phyloP scores from a whole-genome alignment of 2,797 vertebrate species.

The Heterohyrax brucei region DNA sequence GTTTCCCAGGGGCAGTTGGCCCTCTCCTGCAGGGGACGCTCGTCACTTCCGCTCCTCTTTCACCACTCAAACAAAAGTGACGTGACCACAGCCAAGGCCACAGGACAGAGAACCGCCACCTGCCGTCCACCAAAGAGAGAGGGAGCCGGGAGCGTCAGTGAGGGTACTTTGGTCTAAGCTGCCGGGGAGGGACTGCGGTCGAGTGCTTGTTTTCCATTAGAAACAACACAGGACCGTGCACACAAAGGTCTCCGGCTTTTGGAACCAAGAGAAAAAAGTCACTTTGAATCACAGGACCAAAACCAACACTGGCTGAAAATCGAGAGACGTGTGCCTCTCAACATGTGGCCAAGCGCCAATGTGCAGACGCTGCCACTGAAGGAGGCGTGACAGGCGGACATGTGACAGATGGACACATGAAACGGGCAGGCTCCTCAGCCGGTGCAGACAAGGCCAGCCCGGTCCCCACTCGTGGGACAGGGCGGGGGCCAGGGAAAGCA shows the following conservation, averaged over 20 bases:
- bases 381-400: neutral
- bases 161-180: neutral
- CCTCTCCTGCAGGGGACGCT: neutral
- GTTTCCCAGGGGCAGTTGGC: neutral
- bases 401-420: neutral
- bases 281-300: neutral
- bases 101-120: neutral
- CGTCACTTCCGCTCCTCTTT: neutral
- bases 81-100: neutral
- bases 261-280: neutral
- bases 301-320: neutral
- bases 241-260: neutral
- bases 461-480: neutral
- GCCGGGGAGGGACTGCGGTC: neutral
- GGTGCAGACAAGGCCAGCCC: neutral
- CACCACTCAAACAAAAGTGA: neutral
- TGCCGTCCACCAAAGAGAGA: neutral
- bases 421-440: neutral
- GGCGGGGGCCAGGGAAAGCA: neutral
- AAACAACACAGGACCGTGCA: neutral
- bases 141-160: neutral
- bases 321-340: neutral
- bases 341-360: neutral
- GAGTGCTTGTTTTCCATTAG: constrained; percentile 11
- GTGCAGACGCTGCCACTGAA: neutral